Evolutionary conservation across 2,797 vertebrate species (phyloP).

Genomic region (Carduelis carduelis): DNA sequence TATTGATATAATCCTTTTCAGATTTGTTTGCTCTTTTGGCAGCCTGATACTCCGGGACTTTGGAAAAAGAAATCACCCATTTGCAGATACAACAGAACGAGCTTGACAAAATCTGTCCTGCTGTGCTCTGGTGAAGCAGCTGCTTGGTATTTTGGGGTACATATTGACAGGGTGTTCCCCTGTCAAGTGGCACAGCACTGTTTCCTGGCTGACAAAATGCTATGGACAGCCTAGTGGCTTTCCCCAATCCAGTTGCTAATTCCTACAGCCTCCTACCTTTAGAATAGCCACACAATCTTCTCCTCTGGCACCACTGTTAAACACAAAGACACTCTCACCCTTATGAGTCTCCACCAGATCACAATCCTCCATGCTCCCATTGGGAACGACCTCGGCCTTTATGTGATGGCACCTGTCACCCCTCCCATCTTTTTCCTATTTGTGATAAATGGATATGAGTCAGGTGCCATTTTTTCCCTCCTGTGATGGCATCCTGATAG

Average conservation of each 20-base stretch:
- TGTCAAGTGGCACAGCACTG: not conserved
- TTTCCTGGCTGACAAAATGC: not conserved
- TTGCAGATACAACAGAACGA: not conserved
- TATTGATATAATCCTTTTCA: not conserved
- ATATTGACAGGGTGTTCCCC: not conserved
- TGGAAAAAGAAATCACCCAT: not conserved
- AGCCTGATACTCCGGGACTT: not conserved
- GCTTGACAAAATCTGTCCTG: not conserved
- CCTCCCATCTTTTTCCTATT: not conserved
- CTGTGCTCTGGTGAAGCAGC: not conserved
- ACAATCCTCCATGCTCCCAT: not conserved
- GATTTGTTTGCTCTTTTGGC: not conserved
- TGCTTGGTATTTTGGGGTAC: not conserved
- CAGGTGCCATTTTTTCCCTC: not conserved
- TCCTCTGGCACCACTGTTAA: not conserved
- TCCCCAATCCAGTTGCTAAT: not conserved
- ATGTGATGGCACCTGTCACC: not conserved
- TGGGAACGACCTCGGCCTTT: not conserved
- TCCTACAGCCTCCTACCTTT: not conserved
- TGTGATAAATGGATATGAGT: not conserved
- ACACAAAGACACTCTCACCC: not conserved
- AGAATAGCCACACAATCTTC: not conserved
- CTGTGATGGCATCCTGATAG: not conserved
- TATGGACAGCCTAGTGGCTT: not conserved
- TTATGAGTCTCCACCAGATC: not conserved